Evolutionary conservation across 2,888 invertebrate species (phyloP).

Genomic region (Zhuqinia jingwanae): DNA sequence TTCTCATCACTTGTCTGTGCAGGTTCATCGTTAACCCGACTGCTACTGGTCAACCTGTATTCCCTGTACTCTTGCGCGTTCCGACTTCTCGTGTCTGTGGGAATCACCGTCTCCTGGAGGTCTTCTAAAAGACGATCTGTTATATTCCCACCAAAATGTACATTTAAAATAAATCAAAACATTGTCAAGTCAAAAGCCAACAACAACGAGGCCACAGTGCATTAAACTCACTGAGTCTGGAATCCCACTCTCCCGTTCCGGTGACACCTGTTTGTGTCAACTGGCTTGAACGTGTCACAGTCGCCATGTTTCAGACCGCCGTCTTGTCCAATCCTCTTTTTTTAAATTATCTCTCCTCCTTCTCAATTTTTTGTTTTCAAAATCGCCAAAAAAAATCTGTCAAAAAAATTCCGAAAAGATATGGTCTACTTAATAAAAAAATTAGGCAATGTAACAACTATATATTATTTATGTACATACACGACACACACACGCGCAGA

Average conservation of each 20-base stretch:
- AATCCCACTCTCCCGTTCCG: slow-evolving; percentile 78
- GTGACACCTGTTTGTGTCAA: slow-evolving; percentile 77
- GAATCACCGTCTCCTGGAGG: slow-evolving; percentile 77
- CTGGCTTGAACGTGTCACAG: slow-evolving; percentile 75
- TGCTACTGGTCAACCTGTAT: slow-evolving; percentile 75
- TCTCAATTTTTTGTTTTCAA: neutral
- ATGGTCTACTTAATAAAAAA: neutral
- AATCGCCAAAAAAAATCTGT: slow-evolving; percentile 7
- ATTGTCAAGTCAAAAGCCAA: slow-evolving; percentile 26
- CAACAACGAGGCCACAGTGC: neutral
- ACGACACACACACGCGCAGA: neutral
- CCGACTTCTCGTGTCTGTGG: slow-evolving; percentile 70
- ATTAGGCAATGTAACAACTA: neutral
- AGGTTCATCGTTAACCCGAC: slow-evolving; percentile 75
- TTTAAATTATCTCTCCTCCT: neutral
- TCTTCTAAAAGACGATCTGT: slow-evolving; percentile 78
- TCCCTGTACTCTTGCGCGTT: slow-evolving; percentile 77
- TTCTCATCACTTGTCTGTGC: slow-evolving; percentile 75
- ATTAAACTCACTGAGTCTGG: slow-evolving; percentile 76
- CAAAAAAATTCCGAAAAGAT: neutral
- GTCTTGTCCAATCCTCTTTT: neutral
- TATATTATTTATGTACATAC: neutral
- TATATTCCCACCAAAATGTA: too few species aligned
- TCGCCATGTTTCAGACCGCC: slow-evolving; percentile 75
- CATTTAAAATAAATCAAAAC: neutral